Evolutionary conservation across 2,888 invertebrate species (phyloP).

Genomic region (Ectemnius continuus): DNA sequence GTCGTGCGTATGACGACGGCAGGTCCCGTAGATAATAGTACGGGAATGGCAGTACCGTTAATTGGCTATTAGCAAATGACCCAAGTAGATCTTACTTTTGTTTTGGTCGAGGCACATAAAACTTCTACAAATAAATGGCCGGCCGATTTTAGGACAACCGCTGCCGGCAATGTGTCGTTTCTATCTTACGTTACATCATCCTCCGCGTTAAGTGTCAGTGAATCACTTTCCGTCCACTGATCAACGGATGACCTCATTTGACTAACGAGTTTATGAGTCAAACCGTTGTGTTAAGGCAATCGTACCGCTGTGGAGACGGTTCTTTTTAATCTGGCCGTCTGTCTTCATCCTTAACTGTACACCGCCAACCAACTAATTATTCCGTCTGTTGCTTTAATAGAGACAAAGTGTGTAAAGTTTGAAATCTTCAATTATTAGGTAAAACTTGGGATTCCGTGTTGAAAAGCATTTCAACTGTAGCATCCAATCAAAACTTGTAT

Average conservation of each 20-base stretch:
- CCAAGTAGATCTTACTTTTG: background rate
- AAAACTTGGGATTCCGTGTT: no score
- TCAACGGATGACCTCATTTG: constrained; percentile 61
- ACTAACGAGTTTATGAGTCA: constrained; percentile 61
- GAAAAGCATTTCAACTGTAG: no score
- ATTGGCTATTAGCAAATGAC: background rate
- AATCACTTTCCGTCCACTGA: constrained; percentile 60
- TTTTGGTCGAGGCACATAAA: background rate
- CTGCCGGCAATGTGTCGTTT: constrained; percentile 22
- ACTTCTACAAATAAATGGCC: background rate
- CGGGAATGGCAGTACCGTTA: background rate
- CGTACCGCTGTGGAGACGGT: constrained; percentile 23
- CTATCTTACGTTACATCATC: constrained; percentile 54
- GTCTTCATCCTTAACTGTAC: background rate
- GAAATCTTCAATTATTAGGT: no score
- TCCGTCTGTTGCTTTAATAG: no score
- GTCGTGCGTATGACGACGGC: background rate
- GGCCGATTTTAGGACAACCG: constrained; percentile 23
- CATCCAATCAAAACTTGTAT: no score
- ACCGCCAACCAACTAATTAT: background rate
- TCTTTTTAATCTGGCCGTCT: constrained; percentile 32
- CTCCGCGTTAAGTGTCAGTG: constrained; percentile 55
- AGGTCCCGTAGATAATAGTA: background rate
- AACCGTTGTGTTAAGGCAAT: constrained; percentile 44
- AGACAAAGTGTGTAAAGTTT: no score